phyloP scores from a whole-genome alignment of 2,888 invertebrate species.

The Melikaiella ostensackeni region DNA sequence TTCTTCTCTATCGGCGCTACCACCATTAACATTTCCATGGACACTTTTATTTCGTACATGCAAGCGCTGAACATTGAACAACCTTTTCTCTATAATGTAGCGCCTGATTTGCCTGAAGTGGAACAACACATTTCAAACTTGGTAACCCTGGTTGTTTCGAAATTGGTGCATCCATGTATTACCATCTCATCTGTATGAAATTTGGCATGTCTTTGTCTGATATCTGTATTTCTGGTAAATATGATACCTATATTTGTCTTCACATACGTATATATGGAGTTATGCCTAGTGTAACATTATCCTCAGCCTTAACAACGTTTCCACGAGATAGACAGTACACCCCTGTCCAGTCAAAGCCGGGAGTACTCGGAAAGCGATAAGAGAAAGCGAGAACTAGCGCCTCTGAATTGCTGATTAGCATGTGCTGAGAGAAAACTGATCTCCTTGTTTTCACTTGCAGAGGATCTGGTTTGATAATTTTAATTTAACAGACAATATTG shows the following conservation, averaged over 20 bases:
- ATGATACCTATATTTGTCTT: background rate
- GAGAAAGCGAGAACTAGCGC: constrained; percentile 2
- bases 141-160: background rate
- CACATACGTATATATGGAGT: background rate
- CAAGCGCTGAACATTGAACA: background rate
- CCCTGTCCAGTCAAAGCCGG: constrained; percentile 9
- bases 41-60: background rate
- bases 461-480: background rate
- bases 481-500: too few species aligned
- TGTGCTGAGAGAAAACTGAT: constrained; percentile 20
- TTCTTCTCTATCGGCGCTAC: constrained; percentile 10
- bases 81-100: background rate
- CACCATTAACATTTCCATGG: constrained; percentile 29
- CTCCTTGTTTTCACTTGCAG: background rate
- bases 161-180: background rate
- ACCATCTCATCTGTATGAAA: background rate
- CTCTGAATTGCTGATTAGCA: constrained; percentile 15
- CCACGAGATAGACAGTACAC: background rate
- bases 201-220: background rate
- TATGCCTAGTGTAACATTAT: background rate
- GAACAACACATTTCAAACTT: constrained; percentile 37
- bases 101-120: background rate
- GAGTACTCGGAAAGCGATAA: constrained; percentile 2
- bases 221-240: background rate
- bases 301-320: background rate